Evolutionary conservation across 2,113 vertebrate species (phyloP), one percentile per base, ranked within the genome.

Genomic region (Trematocara stigmaticum): DNA sequence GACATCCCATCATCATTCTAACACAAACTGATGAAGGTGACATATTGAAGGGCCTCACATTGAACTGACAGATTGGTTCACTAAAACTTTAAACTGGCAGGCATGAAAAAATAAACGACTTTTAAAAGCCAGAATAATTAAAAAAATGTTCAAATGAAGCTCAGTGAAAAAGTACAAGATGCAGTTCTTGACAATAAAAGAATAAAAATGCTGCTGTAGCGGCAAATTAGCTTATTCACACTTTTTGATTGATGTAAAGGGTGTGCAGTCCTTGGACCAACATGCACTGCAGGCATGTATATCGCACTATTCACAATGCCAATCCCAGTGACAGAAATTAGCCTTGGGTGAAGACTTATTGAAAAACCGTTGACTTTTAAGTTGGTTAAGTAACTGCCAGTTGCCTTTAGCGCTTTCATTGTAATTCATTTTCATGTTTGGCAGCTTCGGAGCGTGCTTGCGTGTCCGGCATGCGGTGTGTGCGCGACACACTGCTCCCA

Each of bases 301-400:
- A 57, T 69, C 79, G 10, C 52, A 66, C 79, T 40, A 51, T 55
- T 90, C 88, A 88, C 74, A 69, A 5, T 57, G 90, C 64, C 87
- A 92, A 81, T 89, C 69, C 45, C 71, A 66, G 53, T 92, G 93
- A 91, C 92, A 92, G 90, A 89, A 90, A 91, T 91, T 90, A 91
- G 93, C 94, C 94, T 92, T 89, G 92, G 91, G 94, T 89, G n/a
- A 91, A 86, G 90, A 90, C 85, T 95, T 96, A 95, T 94, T 94
- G 95, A 94, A 96, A 95, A 96, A 94, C 92, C 92, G 31, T 92
- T 95, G 95, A 95, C 95, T 96, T 96, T 96, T 95, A 95, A 91
- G 90, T 92, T 92, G 91, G 90, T 93, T 95, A 95, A 95, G 90
- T 92, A 93, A 95, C 92, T 86, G 91, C 89, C 89, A 82, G 80